phyloP scores from a whole-genome alignment of 2,797 vertebrate species.

The Alca torda region DNA sequence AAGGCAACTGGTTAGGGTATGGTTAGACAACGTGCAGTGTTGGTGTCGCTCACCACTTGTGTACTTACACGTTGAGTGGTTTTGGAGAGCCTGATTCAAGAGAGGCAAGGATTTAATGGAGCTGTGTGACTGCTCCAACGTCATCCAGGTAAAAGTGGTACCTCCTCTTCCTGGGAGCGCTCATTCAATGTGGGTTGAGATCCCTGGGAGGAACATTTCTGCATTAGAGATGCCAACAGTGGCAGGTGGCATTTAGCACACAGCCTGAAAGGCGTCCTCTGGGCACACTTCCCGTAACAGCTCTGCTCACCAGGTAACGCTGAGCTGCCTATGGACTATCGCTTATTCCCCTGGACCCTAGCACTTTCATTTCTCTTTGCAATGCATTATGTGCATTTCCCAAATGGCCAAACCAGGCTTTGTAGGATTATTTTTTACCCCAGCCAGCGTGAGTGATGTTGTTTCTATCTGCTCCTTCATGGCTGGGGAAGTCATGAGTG shows the following conservation, averaged over 20 bases:
- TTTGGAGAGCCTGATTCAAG: not conserved
- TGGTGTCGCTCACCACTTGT: not conserved
- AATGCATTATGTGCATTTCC: too few relatives aligned
- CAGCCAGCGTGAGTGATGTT: rapidly evolving
- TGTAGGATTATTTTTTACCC: not conserved
- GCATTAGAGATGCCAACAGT: not conserved
- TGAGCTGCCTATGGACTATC: not conserved
- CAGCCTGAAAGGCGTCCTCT: not conserved
- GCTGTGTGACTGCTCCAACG: not conserved
- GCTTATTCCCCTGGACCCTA: not conserved
- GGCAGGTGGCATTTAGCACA: not conserved
- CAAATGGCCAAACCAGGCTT: not conserved
- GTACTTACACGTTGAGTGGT: not conserved
- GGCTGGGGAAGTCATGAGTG: not conserved
- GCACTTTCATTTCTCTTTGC: not conserved
- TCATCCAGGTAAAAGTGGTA: not conserved
- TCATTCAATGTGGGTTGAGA: not conserved
- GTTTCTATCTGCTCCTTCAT: not conserved
- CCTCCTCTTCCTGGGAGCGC: not conserved
- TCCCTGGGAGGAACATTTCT: not conserved
- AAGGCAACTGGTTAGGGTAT: not conserved
- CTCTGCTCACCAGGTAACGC: not conserved
- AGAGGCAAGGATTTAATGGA: not conserved
- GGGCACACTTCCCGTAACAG: not conserved
- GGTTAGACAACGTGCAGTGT: not conserved